phyloP scores from a whole-genome alignment of 2,888 invertebrate genomes.

The Tenthredo notha region DNA sequence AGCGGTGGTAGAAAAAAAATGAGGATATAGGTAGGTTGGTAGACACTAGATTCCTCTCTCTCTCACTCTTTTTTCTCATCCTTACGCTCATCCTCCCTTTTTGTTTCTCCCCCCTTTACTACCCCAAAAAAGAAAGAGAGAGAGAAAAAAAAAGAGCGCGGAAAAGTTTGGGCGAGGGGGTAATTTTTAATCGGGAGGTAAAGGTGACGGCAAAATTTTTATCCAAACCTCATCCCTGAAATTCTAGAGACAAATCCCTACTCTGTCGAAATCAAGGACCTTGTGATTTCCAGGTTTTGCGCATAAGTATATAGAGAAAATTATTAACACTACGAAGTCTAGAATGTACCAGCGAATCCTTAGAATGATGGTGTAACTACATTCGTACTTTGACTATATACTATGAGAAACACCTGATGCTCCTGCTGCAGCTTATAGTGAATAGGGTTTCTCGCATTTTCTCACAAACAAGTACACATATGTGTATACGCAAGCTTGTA shows the following conservation, averaged over 20 bases:
- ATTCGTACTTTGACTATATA: background rate
- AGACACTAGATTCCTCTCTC: constrained; percentile 5
- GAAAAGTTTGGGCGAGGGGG: constrained; percentile 58
- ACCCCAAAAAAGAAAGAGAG: background rate
- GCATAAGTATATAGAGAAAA: background rate
- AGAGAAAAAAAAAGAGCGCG: background rate
- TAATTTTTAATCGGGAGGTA: constrained; percentile 63
- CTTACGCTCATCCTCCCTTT: background rate
- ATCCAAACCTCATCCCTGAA: too few species aligned
- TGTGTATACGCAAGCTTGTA: too few species aligned
- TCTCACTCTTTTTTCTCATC: constrained; percentile 42
- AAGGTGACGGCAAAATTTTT: background rate
- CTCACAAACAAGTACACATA: background rate
- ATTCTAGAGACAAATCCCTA: background rate
- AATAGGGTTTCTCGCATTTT: constrained; percentile 3
- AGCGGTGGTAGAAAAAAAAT: constrained; percentile 45
- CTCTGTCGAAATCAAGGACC: background rate
- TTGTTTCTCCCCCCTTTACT: background rate
- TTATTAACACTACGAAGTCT: background rate
- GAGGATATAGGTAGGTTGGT: constrained; percentile 45
- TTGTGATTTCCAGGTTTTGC: background rate
- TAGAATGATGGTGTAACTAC: background rate
- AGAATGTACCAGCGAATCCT: background rate
- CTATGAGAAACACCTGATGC: constrained; percentile 17
- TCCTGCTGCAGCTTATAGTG: background rate